Conservation (phyloP, 2,888 invertebrate species). For the Terebella lapidaria region DNA sequence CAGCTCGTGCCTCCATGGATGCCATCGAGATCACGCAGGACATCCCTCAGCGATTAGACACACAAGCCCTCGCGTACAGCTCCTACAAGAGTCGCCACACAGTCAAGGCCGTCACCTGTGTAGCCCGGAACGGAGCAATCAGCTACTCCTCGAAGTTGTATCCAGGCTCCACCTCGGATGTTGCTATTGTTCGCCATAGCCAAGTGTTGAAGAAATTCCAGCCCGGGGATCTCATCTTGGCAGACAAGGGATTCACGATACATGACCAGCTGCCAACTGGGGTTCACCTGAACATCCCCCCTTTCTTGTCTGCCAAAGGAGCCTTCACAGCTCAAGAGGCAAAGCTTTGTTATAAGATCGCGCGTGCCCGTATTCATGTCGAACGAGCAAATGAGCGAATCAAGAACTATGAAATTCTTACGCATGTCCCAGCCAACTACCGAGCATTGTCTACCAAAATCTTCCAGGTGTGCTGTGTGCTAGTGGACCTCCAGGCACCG, state of each 20-base stretch:
- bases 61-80: background rate
- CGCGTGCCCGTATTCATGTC: slow-evolving; percentile 5
- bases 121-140: background rate
- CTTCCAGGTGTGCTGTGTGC: slow-evolving; percentile 1
- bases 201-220: background rate
- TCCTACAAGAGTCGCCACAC: background rate
- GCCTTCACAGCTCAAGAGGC: slow-evolving; percentile 5
- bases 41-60: background rate
- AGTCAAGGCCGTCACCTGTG: background rate
- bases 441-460: slow-evolving; percentile 3
- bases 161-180: background rate
- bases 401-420: background rate
- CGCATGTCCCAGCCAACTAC: slow-evolving; percentile 1
- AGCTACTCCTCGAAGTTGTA: background rate
- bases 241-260: too few relatives aligned
- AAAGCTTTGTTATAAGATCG: background rate
- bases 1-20: background rate
- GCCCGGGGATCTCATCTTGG: slow-evolving; percentile 6
- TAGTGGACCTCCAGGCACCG: slow-evolving; percentile 5
- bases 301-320: background rate
- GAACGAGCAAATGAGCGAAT: slow-evolving; percentile 8
- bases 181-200: slow-evolving; percentile 5
- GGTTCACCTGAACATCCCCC: slow-evolving; percentile 3
- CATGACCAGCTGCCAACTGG: background rate
- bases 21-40: background rate